Base-by-base conservation (phyloP, 2,113 vertebrate species). In the Numida meleagris region DNA sequence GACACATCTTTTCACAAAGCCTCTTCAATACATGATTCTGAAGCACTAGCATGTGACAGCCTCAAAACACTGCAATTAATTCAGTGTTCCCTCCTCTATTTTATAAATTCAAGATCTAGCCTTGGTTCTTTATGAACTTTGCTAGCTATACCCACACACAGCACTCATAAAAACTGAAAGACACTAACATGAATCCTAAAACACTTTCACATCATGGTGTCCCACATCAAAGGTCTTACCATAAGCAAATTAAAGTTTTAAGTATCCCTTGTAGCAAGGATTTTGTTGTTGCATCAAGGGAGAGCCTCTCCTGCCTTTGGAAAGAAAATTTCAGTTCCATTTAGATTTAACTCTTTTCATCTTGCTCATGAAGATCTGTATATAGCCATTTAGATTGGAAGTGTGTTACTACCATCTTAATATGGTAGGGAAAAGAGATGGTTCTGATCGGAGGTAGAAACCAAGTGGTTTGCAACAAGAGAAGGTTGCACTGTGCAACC, bases 121-220 rank as follows among this genome's bases (percentile, higher is more conserved):
- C n/a, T 72, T 59, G 61, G 53, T 72, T 82, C 33, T 68, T 67
- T 45, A 67, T 2, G 50, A n/a, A 45, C 7, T 59, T 75, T 55
- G 8, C 21, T 62, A 7, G 9, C 24, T 65, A 4, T 45, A 59
- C 8, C 9, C 11, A n/a, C 58, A 67, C 33, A 36, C 0, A 3
- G 38, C 13, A 43, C 21, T 67, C 31, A 75, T 6, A 59, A 48
- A 87, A 84, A 48, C 6, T 14, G 25, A 21, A 19, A 86, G 23
- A 19, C 16, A 66, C 6, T 55, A 21, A 62, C 4, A 58, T 4
- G 8, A 42, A 38, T 18, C 21, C 43, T 76, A 27, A 33, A 78
- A 75, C 34, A 36, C 9, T 24, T 71, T 48, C 14, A 42, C 4
- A 14, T 62, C 67, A 51, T 79, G 1, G 1, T 51, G 75, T 90